Evolutionary conservation across 2,113 vertebrate species (phyloP).

Genomic region (Stercorarius parasiticus): DNA sequence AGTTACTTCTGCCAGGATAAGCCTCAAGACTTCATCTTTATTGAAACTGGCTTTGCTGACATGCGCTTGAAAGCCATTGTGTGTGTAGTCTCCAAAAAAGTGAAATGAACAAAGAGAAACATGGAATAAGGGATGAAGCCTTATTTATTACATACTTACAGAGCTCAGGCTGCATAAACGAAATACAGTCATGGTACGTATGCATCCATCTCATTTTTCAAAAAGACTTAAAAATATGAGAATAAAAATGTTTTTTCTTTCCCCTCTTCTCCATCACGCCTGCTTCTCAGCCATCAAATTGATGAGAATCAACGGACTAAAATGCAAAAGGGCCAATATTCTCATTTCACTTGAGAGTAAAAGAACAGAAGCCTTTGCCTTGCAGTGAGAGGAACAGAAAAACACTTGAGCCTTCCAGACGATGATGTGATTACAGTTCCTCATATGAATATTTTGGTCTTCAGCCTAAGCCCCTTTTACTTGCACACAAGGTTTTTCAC

Average conservation of each 20-base stretch:
- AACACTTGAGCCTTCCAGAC: neutral
- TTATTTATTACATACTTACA: neutral
- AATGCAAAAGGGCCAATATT: neutral
- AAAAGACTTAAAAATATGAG: neutral
- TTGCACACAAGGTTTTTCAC: neutral
- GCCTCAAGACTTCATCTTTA: constrained; percentile 29
- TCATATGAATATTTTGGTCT: neutral
- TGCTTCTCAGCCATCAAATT: neutral
- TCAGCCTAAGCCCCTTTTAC: neutral
- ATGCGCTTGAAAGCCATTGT: neutral
- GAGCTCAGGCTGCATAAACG: constrained; percentile 15
- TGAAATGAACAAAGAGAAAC: constrained; percentile 49
- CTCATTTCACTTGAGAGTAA: neutral
- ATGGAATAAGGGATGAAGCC: neutral
- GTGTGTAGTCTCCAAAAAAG: neutral
- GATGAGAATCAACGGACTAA: constrained; percentile 13
- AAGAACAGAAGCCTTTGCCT: neutral
- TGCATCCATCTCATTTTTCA: neutral
- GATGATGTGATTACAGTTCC: neutral
- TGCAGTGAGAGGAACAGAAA: neutral
- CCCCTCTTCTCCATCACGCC: neutral
- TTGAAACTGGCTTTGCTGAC: constrained; percentile 29
- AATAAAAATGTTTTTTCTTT: neutral
- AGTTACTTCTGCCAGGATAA: constrained; percentile 42
- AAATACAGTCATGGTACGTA: neutral